Evolutionary conservation across 1,140 invertebrate genomes (phyloP).

Genomic region (Drosophila albomicans): DNA sequence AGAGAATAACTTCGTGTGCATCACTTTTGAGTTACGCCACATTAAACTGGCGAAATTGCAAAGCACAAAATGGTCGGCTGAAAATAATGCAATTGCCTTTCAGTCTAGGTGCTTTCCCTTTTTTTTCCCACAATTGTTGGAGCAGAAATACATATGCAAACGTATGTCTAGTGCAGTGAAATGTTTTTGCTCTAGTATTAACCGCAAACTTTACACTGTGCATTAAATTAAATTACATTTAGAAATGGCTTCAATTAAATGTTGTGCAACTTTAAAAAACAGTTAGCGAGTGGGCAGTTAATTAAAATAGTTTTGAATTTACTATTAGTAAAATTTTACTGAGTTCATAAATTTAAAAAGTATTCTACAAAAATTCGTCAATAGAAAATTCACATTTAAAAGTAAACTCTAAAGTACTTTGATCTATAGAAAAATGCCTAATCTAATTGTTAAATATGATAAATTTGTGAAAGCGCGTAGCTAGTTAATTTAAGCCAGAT

Average conservation of each 20-base stretch:
- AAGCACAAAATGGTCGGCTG: slow-evolving; percentile 35
- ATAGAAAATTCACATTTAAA: too few relatives aligned
- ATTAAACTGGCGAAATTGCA: slow-evolving; percentile 27
- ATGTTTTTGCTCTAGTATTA: slow-evolving; percentile 18
- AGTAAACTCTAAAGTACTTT: too few relatives aligned
- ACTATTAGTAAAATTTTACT: too few relatives aligned
- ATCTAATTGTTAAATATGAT: too few relatives aligned
- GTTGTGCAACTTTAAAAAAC: neutral
- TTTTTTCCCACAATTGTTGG: slow-evolving; percentile 21
- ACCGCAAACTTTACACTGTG: slow-evolving; percentile 52
- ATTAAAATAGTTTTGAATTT: too few relatives aligned
- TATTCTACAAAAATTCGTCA: too few relatives aligned
- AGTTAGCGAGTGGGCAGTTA: neutral
- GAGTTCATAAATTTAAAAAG: too few relatives aligned
- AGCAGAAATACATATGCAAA: slow-evolving; percentile 13
- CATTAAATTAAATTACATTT: slow-evolving; percentile 17
- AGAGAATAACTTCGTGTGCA: neutral
- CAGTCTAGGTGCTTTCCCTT: slow-evolving; percentile 26
- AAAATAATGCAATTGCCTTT: slow-evolving; percentile 71
- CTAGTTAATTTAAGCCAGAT: too few relatives aligned
- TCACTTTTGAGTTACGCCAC: neutral
- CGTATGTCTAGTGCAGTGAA: slow-evolving; percentile 2
- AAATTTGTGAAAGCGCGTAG: too few relatives aligned
- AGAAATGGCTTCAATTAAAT: slow-evolving; percentile 8
- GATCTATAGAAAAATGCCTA: too few relatives aligned